phyloP scores from a whole-genome alignment of 2,797 vertebrate species.

The Phylloscopus collybita region DNA sequence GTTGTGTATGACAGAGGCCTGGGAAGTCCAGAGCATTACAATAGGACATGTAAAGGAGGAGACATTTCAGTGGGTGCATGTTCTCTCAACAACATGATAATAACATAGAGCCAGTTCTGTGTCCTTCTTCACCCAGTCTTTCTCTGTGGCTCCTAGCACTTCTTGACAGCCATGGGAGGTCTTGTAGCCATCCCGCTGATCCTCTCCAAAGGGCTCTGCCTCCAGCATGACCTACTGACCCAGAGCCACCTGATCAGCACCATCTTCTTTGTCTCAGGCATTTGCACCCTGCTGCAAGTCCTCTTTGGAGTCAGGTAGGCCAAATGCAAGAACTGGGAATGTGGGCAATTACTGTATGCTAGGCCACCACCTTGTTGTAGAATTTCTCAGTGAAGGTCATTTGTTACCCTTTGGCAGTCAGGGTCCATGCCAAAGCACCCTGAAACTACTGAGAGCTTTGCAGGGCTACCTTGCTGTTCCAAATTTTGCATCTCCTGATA shows the following conservation, averaged over 20 bases:
- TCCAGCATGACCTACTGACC: conserved; percentile 89
- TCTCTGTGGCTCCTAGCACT: conserved; percentile 84
- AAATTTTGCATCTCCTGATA: background rate
- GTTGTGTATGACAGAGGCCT: background rate
- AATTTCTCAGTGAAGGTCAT: background rate
- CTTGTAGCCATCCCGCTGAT: conserved; percentile 92
- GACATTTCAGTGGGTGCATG: background rate
- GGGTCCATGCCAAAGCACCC: background rate
- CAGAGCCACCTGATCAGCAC: conserved; percentile 96
- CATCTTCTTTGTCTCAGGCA: conserved; percentile 94
- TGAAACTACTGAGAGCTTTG: background rate
- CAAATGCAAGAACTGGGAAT: background rate
- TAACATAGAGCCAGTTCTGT: background rate
- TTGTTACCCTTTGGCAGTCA: background rate
- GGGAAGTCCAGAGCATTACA: background rate
- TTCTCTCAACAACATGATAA: background rate
- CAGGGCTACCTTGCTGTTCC: background rate
- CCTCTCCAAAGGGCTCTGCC: conserved; percentile 89
- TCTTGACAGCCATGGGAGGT: conserved; percentile 92
- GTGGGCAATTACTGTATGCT: background rate
- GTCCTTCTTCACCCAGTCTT: background rate
- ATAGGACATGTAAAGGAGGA: background rate
- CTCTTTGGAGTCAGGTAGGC: conserved; percentile 91
- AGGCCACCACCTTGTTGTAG: background rate
- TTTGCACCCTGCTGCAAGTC: conserved; percentile 95